Base-by-base conservation (phyloP, 2,797 vertebrate genomes). In the Gobionotothen gibberifrons region DNA sequence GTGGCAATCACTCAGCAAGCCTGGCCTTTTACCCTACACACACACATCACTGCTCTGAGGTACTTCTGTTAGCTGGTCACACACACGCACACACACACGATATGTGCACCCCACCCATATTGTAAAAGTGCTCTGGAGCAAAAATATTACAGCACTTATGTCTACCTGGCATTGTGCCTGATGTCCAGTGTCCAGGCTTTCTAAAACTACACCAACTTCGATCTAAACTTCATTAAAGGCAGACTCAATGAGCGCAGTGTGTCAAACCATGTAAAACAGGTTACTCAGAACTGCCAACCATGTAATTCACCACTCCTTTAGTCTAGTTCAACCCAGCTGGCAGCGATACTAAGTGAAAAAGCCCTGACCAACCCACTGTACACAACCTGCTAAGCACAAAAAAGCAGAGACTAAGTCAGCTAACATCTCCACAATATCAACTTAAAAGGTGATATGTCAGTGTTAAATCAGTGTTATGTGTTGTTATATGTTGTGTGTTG, bases 1-100 rank as follows among this genome's bases (percentile, higher is more conserved):
- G 83, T 83, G 88, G 86, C 81, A 75, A 85, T 91, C 87, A 89
- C 76, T 88, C 87, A 86, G 79, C 79, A 56, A 67, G 81, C 65
- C 75, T 70, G 81, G 81, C 76, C 74, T 88, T 85, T 84, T 84
- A 82, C 76, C 84, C 60, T 56, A 39, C 61, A 63, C 76, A 77
- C 63, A 79, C 78, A 78, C 79, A 76, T 51, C 60, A 54, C 67
- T 55, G 76, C 68, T 87, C 72, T 78, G 73, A 89, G 76, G 73
- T 57, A 83, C 85, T 72, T 89, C 76, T 90, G 89, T 90, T 81
- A 59, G 58, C 75, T 63, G 44, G 21, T 44, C 47, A 39, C 60
- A 48, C 51, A 52, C 36, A 58, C 51, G 62, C 71, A 58, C 54
- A 55, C 44, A 72, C 65, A 62, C 26, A 26, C 52, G 47, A 69